These are phyloP conservation scores for Carettochelys insculpta DNA, from an alignment of 2,113 vertebrate genomes.

Conservation along the genomic window DNA sequence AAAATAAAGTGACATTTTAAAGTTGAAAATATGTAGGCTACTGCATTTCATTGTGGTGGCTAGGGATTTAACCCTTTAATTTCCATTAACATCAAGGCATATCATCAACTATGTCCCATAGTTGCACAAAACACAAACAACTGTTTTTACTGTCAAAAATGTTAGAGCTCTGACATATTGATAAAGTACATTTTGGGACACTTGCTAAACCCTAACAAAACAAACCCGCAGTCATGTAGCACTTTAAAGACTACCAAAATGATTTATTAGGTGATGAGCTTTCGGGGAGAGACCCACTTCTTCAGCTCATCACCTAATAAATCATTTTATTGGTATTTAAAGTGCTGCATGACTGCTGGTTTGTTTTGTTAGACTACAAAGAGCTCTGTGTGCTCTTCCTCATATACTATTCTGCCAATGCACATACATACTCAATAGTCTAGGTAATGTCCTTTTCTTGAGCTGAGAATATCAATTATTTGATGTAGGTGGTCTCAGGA, in stretches of 20 bases:
- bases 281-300: too few relatives aligned
- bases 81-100: background rate
- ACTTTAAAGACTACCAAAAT: too few relatives aligned
- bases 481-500: too few relatives aligned
- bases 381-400: too few relatives aligned
- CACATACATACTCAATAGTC: background rate
- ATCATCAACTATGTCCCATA: background rate
- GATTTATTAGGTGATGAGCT: too few relatives aligned
- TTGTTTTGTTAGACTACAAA: too few relatives aligned
- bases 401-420: background rate
- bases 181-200: background rate
- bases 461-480: background rate
- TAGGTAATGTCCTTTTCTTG: background rate
- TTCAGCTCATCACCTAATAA: too few relatives aligned
- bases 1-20: background rate
- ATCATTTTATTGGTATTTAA: too few relatives aligned
- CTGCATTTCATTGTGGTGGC: background rate
- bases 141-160: background rate
- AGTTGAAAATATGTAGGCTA: background rate
- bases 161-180: background rate
- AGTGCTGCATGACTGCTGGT: too few relatives aligned
- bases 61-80: background rate
- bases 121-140: background rate
- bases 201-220: background rate
- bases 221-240: too few relatives aligned